A percentile compares a stretch with the other conserved stretches of the same genome.
Evolutionary conservation across 2,797 vertebrate species (phyloP).

Genomic region (Premnoplex brunnescens): DNA sequence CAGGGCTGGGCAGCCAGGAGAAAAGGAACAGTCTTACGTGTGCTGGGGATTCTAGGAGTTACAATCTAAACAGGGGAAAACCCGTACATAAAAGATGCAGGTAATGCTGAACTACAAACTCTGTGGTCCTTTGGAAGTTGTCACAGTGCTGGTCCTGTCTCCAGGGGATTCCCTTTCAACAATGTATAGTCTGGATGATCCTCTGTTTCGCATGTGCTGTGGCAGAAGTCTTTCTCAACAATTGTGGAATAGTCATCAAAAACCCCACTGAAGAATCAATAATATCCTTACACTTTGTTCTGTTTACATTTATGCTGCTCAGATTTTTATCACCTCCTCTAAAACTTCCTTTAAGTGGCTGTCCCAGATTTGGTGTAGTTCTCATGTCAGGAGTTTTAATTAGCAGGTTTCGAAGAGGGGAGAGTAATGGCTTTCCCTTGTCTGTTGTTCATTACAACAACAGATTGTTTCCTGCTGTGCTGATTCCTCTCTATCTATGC

Average conservation of each 20-base stretch:
- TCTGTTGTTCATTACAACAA: background rate
- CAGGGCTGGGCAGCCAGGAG: too few relatives aligned
- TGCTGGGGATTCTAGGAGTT: too few relatives aligned
- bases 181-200: too few relatives aligned
- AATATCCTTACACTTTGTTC: background rate
- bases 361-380: background rate
- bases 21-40: too few relatives aligned
- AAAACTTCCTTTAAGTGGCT: background rate
- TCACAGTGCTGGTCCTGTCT: too few relatives aligned
- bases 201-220: too few relatives aligned
- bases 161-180: too few relatives aligned
- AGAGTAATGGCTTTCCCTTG: background rate
- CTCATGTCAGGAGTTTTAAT: background rate
- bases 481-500: rapidly evolving
- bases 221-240: too few relatives aligned
- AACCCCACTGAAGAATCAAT: background rate
- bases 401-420: background rate
- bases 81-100: too few relatives aligned
- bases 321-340: background rate
- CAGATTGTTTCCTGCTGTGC: background rate
- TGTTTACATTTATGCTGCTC: background rate
- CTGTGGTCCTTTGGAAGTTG: too few relatives aligned
- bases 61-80: too few relatives aligned
- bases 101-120: too few relatives aligned
- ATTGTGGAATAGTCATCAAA: background rate